These are phyloP conservation scores for Phasia obesa DNA, from an alignment of 2,888 invertebrate genomes.

Conservation along the genomic window DNA sequence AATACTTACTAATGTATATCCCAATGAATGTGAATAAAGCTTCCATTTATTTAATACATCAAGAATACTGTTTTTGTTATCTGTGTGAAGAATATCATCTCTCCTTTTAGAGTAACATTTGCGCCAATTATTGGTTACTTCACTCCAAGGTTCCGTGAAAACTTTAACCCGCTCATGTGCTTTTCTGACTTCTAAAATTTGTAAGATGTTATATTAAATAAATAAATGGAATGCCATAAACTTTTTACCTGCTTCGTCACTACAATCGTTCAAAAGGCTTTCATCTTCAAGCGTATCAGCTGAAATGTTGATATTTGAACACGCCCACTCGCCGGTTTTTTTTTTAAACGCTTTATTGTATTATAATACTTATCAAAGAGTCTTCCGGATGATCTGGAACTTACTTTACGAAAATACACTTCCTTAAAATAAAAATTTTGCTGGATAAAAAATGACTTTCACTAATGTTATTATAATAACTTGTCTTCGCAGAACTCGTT, in stretches of 20 bases:
- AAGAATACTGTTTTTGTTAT: background rate
- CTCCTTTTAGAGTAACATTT: slow-evolving; percentile 20
- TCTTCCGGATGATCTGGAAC: slow-evolving; percentile 7
- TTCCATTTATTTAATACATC: background rate
- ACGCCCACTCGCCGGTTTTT: too few species aligned
- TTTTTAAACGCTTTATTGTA: slow-evolving; percentile 13
- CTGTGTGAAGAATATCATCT: slow-evolving; percentile 19
- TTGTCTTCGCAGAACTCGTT: slow-evolving; percentile 18
- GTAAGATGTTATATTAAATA: too few species aligned
- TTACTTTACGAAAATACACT: slow-evolving; percentile 29
- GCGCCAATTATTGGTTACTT: slow-evolving; percentile 26
- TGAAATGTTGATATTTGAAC: slow-evolving; percentile 4
- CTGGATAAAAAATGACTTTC: background rate
- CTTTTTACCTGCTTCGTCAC: too few species aligned
- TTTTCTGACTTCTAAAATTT: background rate
- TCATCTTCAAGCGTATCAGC: background rate
- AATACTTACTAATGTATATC: background rate
- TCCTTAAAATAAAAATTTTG: background rate
- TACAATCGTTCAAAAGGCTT: background rate
- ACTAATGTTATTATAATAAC: background rate
- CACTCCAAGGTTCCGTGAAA: slow-evolving; percentile 23
- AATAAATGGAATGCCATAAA: too few species aligned
- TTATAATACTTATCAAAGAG: slow-evolving; percentile 29
- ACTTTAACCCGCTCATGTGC: slow-evolving; percentile 13
- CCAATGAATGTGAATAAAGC: slow-evolving; percentile 9